These are phyloP conservation scores for Actinia tenebrosa DNA, from an alignment of 64 coral and sea anemone genomes.

Conservation along the genomic window DNA sequence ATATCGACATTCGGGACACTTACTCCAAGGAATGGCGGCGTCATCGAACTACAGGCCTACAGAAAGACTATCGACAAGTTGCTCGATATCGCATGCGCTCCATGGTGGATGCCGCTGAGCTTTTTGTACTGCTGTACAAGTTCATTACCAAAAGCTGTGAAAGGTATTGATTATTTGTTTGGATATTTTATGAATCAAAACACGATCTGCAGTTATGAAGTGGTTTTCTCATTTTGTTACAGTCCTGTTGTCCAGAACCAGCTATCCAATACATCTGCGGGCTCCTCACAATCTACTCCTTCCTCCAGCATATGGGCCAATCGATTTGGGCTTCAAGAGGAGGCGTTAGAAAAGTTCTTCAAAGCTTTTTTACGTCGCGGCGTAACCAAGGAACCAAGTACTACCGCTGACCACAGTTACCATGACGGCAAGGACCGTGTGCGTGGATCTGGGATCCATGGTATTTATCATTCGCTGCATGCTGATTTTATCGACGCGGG, in stretches of 20 bases:
- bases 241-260: not conserved
- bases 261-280: not conserved
- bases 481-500: constrained; percentile 72
- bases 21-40: constrained; percentile 82
- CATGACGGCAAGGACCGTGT: constrained; percentile 28
- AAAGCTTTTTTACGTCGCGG: constrained; percentile 11
- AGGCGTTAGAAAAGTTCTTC: constrained; percentile 51
- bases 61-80: constrained; percentile 72
- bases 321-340: constrained; percentile 58
- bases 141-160: constrained; percentile 70
- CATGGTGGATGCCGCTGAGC: constrained; percentile 74
- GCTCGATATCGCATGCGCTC: constrained; percentile 95
- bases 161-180: not conserved
- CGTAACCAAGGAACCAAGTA: not conserved
- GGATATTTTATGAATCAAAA: not conserved
- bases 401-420: not conserved
- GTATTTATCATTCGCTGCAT: constrained; percentile 66
- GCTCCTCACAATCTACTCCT: not conserved
- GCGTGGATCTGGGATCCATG: constrained; percentile 29
- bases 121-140: constrained; percentile 93
- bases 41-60: constrained; percentile 37
- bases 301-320: constrained; percentile 44
- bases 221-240: not conserved
- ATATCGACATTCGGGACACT: constrained; percentile 84
- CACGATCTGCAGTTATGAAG: not conserved